Evolutionary conservation across 2,888 invertebrate species (phyloP).

Genomic region (Andrena hattorfiana): DNA sequence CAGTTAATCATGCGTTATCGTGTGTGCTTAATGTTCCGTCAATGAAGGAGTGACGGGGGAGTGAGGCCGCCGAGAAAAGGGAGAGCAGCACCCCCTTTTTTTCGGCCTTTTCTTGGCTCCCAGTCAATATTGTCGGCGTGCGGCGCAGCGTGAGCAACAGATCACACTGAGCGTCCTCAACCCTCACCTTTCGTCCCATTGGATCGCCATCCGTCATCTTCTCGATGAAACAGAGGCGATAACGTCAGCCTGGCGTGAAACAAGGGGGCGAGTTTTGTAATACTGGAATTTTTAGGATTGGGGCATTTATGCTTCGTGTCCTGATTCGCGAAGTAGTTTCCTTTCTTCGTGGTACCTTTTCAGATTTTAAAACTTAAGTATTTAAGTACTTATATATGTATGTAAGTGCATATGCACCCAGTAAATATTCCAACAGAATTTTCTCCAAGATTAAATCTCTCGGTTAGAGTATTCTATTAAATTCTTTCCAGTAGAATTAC

Average conservation of each 20-base stretch:
- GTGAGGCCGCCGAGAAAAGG: constrained; percentile 74
- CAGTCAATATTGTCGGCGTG: constrained; percentile 82
- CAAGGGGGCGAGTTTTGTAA: not conserved
- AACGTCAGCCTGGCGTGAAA: constrained; percentile 24
- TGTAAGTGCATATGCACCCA: too few species aligned
- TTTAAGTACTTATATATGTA: too few species aligned
- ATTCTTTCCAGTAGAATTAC: too few species aligned
- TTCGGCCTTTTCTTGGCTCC: constrained; percentile 77
- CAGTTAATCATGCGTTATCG: constrained; percentile 85
- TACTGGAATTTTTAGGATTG: not conserved
- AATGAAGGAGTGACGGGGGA: constrained; percentile 83
- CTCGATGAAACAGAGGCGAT: constrained; percentile 44
- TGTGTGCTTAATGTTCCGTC: constrained; percentile 85
- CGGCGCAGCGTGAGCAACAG: constrained; percentile 80
- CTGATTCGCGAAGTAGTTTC: too few species aligned
- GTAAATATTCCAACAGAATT: too few species aligned
- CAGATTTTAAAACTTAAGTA: too few species aligned
- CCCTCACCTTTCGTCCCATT: constrained; percentile 66
- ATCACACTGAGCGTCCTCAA: constrained; percentile 74
- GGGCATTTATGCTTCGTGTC: not conserved
- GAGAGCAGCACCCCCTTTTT: constrained; percentile 59
- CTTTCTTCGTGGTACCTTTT: too few species aligned
- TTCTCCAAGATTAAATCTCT: too few species aligned
- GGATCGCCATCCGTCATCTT: constrained; percentile 38
- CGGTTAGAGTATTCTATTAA: too few species aligned